Conservation (phyloP, 2,797 vertebrate species). For the Spea hammondii region DNA sequence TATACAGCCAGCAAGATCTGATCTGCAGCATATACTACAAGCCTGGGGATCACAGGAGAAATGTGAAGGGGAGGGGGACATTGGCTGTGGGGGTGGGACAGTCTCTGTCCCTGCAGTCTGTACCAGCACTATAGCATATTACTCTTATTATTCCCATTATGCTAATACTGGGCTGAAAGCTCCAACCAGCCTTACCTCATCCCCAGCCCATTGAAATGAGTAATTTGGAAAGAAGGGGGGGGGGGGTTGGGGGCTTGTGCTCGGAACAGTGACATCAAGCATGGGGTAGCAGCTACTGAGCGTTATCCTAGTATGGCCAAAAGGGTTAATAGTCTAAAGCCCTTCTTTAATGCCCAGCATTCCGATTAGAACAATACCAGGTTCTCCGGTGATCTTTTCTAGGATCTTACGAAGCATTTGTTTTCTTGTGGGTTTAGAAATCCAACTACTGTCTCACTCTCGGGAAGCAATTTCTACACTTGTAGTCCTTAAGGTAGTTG, state of each 20-base stretch:
- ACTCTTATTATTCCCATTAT: constrained; percentile 50
- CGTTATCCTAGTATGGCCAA: no score
- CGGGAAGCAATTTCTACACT: no score
- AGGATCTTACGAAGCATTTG: no score
- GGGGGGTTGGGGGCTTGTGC: constrained; percentile 42
- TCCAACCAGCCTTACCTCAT: constrained; percentile 44
- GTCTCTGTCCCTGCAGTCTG: constrained; percentile 52
- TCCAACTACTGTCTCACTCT: no score
- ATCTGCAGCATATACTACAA: constrained; percentile 44
- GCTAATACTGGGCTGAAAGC: constrained; percentile 43
- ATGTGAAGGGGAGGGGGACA: constrained; percentile 43
- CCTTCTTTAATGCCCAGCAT: no score
- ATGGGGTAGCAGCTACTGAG: constrained; percentile 3
- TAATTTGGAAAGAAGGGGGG: constrained; percentile 41
- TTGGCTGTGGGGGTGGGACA: constrained; percentile 40
- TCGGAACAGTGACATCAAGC: constrained; percentile 23
- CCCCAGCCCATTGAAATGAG: constrained; percentile 28
- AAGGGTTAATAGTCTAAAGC: constrained; percentile 10
- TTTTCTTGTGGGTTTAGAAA: no score
- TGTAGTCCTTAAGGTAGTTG: no score
- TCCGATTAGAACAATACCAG: no score
- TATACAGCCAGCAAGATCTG: constrained; percentile 36
- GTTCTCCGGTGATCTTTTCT: no score
- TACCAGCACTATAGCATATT: constrained; percentile 40
- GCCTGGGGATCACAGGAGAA: constrained; percentile 41